A percentile compares a stretch with the other conserved stretches of the same genome.
Evolutionary conservation across 1,140 invertebrate genomes (phyloP).

Genomic region (Planococcus citri): DNA sequence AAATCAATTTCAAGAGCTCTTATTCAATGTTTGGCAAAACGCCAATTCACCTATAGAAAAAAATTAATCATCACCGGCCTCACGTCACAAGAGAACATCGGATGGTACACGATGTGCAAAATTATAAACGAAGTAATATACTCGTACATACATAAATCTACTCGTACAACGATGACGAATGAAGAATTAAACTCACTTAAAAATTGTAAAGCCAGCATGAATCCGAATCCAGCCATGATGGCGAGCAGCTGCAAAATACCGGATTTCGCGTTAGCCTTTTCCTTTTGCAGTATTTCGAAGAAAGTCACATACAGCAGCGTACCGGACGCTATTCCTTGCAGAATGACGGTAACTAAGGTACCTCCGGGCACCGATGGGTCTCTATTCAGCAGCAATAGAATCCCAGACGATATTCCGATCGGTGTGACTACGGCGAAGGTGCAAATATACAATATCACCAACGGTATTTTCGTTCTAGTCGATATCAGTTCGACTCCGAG

Average conservation of each 20-base stretch:
- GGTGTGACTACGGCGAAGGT: constrained; percentile 56
- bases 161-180: too few species aligned
- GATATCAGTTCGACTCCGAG: constrained; percentile 54
- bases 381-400: constrained; percentile 36
- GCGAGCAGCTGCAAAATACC: constrained; percentile 56
- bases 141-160: too few species aligned
- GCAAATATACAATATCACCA: constrained; percentile 45
- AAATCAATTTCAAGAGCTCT: too few species aligned
- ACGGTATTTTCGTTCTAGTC: constrained; percentile 42
- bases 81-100: too few species aligned
- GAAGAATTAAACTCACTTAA: constrained; percentile 50
- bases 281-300: constrained; percentile 74
- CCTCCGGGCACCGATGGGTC: constrained; percentile 32
- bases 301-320: constrained; percentile 82
- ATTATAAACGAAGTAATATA: too few species aligned
- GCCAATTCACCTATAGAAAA: too few species aligned
- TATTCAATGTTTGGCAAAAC: too few species aligned
- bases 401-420: constrained; percentile 49
- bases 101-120: too few species aligned
- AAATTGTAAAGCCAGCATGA: constrained; percentile 64
- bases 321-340: constrained; percentile 74
- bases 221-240: constrained; percentile 55
- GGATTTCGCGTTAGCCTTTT: constrained; percentile 49
- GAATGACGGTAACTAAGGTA: constrained; percentile 36
- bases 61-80: too few species aligned